Evolutionary conservation across 2,797 vertebrate genomes (phyloP).

Genomic region (Poeciliopsis presidionis): DNA sequence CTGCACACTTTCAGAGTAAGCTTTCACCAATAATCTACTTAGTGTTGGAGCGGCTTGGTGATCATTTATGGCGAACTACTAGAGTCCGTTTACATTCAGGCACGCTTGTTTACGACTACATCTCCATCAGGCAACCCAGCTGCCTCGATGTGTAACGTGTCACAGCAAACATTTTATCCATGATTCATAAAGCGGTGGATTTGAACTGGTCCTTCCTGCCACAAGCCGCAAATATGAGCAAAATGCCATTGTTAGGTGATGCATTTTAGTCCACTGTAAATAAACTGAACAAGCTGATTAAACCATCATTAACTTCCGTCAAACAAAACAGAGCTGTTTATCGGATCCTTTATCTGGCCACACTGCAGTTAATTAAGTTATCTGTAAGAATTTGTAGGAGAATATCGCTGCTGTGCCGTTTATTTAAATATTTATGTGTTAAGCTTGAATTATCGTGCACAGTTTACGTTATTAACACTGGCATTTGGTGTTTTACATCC

Average conservation of each 20-base stretch:
- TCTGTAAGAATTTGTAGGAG: not conserved
- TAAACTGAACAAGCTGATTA: slow-evolving; percentile 15
- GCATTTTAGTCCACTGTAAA: slow-evolving; percentile 1
- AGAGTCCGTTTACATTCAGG: slow-evolving; percentile 19
- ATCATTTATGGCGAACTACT: slow-evolving; percentile 1
- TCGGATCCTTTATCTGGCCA: not conserved
- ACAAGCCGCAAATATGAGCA: not conserved
- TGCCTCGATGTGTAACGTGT: not conserved
- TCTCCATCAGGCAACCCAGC: slow-evolving; percentile 12
- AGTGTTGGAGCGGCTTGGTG: not conserved
- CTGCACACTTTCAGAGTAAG: not conserved
- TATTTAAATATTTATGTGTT: not conserved
- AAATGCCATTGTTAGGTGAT: slow-evolving; percentile 24
- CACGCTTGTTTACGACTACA: not conserved
- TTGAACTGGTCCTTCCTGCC: not conserved
- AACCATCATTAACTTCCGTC: not conserved
- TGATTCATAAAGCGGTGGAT: slow-evolving; percentile 3
- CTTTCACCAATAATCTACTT: not conserved
- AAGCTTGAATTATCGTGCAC: not conserved
- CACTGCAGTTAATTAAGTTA: not conserved
- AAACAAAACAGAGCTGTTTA: slow-evolving; percentile 13
- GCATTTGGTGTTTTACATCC: not conserved
- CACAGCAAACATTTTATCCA: slow-evolving; percentile 4
- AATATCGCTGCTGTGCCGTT: not conserved
- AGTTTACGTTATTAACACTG: not conserved